Evolutionary conservation across 1,140 invertebrate genomes (phyloP).

Genomic region (Drosophila trapezifrons): DNA sequence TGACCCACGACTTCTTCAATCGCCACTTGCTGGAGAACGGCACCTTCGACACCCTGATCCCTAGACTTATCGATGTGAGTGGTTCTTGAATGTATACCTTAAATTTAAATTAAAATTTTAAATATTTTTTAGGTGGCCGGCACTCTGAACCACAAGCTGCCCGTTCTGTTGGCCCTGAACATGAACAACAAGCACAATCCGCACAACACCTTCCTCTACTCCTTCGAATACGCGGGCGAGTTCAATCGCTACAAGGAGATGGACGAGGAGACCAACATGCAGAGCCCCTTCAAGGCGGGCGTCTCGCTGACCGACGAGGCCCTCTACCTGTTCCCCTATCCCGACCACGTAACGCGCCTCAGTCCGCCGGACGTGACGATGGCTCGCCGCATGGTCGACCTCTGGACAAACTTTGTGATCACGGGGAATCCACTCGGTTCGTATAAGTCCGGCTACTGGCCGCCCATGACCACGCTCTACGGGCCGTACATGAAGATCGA

Average conservation of each 20-base stretch:
- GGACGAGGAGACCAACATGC: conserved; percentile 82
- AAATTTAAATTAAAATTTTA: not conserved
- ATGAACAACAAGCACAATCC: conserved; percentile 83
- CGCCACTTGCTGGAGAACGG: conserved; percentile 77
- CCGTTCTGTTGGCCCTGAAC: conserved; percentile 74
- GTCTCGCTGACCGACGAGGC: conserved; percentile 81
- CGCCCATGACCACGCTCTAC: conserved; percentile 79
- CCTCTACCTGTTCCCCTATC: conserved; percentile 80
- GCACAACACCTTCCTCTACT: conserved; percentile 77
- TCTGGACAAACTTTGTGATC: conserved; percentile 83
- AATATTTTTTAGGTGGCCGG: conserved; percentile 65
- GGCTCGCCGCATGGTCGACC: conserved; percentile 78
- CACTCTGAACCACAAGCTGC: conserved; percentile 80
- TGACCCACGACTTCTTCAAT: conserved; percentile 81
- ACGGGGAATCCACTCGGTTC: conserved; percentile 73
- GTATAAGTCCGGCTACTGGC: conserved; percentile 73
- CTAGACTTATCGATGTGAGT: conserved; percentile 77
- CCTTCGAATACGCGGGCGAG: conserved; percentile 81
- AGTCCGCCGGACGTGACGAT: conserved; percentile 74
- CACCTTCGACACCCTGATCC: conserved; percentile 73
- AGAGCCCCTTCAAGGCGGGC: conserved; percentile 79
- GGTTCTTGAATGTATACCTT: no score
- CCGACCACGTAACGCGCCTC: conserved; percentile 68
- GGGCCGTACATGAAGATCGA: conserved; percentile 82
- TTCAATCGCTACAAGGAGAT: conserved; percentile 81